These are phyloP conservation scores for Cinclus mexicanus DNA, from an alignment of 2,113 vertebrate species.

Conservation along the genomic window DNA sequence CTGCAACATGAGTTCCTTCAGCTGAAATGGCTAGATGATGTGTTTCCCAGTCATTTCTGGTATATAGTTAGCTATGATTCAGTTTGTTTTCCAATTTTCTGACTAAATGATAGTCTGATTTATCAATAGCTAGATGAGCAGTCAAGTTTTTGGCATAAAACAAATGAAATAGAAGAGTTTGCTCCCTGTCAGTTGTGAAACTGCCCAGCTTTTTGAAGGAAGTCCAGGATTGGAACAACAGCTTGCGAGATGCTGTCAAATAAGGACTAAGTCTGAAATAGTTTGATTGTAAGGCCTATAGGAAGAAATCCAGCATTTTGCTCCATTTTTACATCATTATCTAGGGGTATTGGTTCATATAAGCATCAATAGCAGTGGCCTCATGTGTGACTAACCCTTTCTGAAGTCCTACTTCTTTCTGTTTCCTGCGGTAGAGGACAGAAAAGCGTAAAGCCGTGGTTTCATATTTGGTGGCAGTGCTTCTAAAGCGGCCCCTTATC, in stretches of 20 bases:
- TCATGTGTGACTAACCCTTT: background rate
- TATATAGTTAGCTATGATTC: background rate
- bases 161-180: background rate
- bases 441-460: background rate
- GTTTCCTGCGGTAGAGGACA: background rate
- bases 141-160: background rate
- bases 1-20: background rate
- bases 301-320: background rate
- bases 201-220: background rate
- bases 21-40: background rate
- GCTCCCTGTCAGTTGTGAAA: background rate
- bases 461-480: background rate
- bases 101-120: background rate
- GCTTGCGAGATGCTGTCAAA: background rate
- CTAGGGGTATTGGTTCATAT: background rate
- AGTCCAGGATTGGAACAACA: background rate
- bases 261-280: background rate
- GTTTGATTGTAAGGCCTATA: background rate
- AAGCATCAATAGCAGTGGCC: background rate
- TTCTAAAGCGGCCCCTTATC: background rate
- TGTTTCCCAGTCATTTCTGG: background rate
- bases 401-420: accelerated
- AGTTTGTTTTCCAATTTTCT: background rate
- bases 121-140: background rate
- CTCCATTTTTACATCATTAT: background rate